Evolutionary conservation across 2,113 vertebrate genomes (phyloP), one percentile per base, ranked within the genome.

Genomic region (Dasyornis broadbenti): DNA sequence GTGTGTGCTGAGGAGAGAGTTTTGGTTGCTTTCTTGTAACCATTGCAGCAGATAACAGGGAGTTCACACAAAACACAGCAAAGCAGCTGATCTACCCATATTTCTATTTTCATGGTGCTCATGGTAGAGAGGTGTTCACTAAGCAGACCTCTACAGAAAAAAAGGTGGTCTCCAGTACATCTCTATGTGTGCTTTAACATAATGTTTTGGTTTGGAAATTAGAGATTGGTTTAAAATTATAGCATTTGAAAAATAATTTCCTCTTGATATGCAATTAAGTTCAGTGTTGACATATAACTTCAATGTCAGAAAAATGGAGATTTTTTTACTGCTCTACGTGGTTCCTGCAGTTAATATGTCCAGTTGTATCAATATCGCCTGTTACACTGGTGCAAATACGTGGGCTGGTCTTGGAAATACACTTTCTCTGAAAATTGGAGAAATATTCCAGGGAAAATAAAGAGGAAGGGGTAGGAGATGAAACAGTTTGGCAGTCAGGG

Each of bases 221-320:
- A 87, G 70, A 89, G 90, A 78, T 68, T 85, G 65, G 81, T 65
- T 78, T 89, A 31, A 94, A 94, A 66, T 81, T 88, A 22, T 22
- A 66, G 33, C 77, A 71, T 85, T 97, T 90, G 94, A 95, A 97
- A 97, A 87, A 95, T 39, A 78, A 92, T 92, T 97, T 96, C 94
- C 87, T 90, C 95, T 96, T 92, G 85, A 93, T 89, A 84, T 61
- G 86, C 54, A 94, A 82, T 82, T 75, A 88, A 94, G 88, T 95
- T 93, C 37, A 13, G 27, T 94, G 94, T 95, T 97, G 89, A 95
- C 72, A 40, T 93, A 35, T 72, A 91, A 91, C 86, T 95, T 81
- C 54, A 53, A 37, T 53, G 76, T 94, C 94, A 94, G 94, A 83
- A 75, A 84, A 97, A 72, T 31, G 30, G 47, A 83, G 72, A 42